phyloP scores from a whole-genome alignment of 2,113 vertebrate species.

The Bagarius yarrelli region DNA sequence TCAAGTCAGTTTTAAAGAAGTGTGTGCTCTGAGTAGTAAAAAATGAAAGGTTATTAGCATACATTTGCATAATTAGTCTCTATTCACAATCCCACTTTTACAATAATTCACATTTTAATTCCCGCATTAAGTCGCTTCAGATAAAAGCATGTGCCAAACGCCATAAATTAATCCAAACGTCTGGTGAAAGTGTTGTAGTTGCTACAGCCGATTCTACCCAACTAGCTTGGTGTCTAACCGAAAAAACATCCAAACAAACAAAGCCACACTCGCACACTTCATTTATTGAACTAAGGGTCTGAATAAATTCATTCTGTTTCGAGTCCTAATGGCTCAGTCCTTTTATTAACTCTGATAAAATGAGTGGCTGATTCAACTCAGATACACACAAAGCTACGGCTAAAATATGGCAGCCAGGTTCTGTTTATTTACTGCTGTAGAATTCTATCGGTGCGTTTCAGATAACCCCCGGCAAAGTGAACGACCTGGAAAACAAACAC shows the following conservation, averaged over 20 bases:
- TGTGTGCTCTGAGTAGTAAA: no score
- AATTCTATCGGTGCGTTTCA: not conserved
- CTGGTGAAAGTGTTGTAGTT: not conserved
- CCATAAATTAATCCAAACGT: no score
- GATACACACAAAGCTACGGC: not conserved
- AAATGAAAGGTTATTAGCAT: not conserved
- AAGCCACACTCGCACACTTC: conserved; percentile 7
- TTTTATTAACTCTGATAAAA: conserved; percentile 54
- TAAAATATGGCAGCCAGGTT: not conserved
- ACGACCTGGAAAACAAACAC: not conserved
- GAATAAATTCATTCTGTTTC: conserved; percentile 40
- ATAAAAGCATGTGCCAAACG: no score
- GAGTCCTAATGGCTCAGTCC: conserved; percentile 46
- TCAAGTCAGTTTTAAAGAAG: no score
- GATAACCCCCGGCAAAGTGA: not conserved
- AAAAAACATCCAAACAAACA: conserved; percentile 15
- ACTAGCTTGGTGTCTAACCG: not conserved
- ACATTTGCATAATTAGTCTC: not conserved
- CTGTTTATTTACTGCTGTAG: not conserved
- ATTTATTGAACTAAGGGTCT: conserved; percentile 38
- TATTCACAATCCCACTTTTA: not conserved
- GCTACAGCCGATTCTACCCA: not conserved
- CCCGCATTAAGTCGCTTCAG: no score
- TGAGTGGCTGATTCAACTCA: conserved; percentile 43
- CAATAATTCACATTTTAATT: not conserved